Percentiles rank a stretch among this genome's conserved stretches.
Conservation (phyloP, 2,888 invertebrate genomes). For the Drosophila niveifrons region DNA sequence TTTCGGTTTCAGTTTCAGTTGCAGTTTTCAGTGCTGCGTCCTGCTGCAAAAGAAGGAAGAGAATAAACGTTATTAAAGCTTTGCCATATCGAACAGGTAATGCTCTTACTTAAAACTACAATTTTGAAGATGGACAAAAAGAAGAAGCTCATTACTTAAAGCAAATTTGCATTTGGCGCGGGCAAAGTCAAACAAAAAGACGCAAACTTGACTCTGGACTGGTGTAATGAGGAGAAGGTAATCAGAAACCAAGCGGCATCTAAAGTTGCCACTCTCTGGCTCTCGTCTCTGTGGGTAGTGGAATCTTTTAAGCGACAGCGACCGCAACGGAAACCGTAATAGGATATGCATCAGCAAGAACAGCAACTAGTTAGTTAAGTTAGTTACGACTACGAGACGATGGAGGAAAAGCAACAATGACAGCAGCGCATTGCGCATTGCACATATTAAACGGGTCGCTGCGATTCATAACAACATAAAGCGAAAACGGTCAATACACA, state of each 20-base stretch:
- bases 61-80: not conserved
- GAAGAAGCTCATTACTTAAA: not conserved
- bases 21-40: not conserved
- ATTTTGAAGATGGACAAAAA: not conserved
- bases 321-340: slow-evolving; percentile 68
- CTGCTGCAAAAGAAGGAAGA: slow-evolving; percentile 25
- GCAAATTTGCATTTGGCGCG: not conserved
- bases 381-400: not conserved
- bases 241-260: not conserved
- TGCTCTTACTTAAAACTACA: not conserved
- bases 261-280: slow-evolving; percentile 18
- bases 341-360: slow-evolving; percentile 52
- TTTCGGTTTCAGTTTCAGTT: slow-evolving; percentile 16
- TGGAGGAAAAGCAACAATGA: not conserved
- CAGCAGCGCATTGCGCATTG: not conserved
- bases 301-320: slow-evolving; percentile 5
- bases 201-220: not conserved
- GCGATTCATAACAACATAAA: not conserved
- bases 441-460: slow-evolving; percentile 3
- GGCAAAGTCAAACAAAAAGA: not conserved
- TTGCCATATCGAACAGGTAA: not conserved
- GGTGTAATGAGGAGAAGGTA: not conserved
- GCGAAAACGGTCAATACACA: slow-evolving; percentile 2
- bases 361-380: slow-evolving; percentile 9
- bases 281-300: not conserved